These are phyloP conservation scores for Drosophila eohydei DNA, from an alignment of 2,888 invertebrate species.

Conservation along the genomic window DNA sequence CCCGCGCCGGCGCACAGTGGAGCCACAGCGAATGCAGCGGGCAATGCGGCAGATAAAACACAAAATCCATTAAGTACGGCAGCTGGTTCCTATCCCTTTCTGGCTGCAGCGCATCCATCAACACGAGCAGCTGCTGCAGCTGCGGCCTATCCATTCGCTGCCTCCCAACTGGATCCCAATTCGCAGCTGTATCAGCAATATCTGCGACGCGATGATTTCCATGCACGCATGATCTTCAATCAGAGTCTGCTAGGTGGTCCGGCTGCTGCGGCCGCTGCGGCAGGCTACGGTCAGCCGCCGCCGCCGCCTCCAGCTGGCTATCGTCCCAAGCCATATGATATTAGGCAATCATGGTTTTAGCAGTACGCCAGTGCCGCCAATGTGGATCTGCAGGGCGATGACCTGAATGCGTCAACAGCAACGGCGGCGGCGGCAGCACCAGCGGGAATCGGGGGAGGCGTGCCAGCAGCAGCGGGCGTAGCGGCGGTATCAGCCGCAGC, in stretches of 20 bases:
- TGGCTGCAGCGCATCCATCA: slow-evolving; percentile 86
- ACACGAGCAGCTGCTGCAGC: slow-evolving; percentile 87
- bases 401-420: slow-evolving; percentile 60
- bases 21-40: slow-evolving; percentile 56
- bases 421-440: slow-evolving; percentile 40
- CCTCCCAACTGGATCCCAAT: slow-evolving; percentile 87
- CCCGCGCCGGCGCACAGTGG: slow-evolving; percentile 85
- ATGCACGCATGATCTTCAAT: slow-evolving; percentile 87
- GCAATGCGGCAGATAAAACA: slow-evolving; percentile 84
- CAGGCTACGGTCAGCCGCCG: slow-evolving; percentile 87
- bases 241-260: slow-evolving; percentile 84
- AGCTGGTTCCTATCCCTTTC: slow-evolving; percentile 87
- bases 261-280: slow-evolving; percentile 87
- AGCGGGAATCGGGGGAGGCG: slow-evolving; percentile 11
- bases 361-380: slow-evolving; percentile 82
- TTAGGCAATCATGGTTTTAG: slow-evolving; percentile 90
- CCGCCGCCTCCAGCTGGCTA: slow-evolving; percentile 89
- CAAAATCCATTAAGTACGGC: slow-evolving; percentile 84
- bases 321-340: slow-evolving; percentile 89
- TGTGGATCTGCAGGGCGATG: slow-evolving; percentile 77
- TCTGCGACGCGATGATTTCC: slow-evolving; percentile 88
- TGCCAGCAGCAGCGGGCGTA: slow-evolving; percentile 17
- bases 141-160: slow-evolving; percentile 86
- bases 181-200: slow-evolving; percentile 91
- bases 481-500: slow-evolving; percentile 20